Conservation (phyloP, 1,140 invertebrate species). For the Pissodes strobi region DNA sequence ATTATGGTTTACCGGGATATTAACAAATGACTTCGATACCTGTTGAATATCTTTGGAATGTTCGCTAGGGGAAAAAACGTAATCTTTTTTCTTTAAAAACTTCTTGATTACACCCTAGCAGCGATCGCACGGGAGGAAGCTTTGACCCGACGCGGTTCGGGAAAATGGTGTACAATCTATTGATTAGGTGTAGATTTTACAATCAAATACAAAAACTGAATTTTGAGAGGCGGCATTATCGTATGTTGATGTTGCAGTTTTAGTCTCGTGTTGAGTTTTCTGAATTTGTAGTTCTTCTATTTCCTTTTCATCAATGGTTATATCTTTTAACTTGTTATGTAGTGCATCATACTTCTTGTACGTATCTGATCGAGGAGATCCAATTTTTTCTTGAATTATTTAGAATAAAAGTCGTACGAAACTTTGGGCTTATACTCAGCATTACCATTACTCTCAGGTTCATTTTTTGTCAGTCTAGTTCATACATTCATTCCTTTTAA, state of each 20-base stretch:
- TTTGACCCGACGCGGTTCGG: no score
- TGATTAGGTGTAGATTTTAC: not conserved
- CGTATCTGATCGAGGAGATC: conserved; percentile 11
- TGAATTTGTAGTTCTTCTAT: conserved; percentile 5
- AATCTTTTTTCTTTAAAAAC: not conserved
- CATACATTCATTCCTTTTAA: not conserved
- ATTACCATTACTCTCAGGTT: not conserved
- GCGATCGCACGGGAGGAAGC: no score
- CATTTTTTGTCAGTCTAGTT: not conserved
- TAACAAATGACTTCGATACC: no score
- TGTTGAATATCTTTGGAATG: no score
- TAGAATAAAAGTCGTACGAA: no score
- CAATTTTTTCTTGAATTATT: conserved; percentile 7
- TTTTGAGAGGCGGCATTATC: not conserved
- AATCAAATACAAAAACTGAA: not conserved
- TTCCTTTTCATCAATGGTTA: conserved; percentile 6
- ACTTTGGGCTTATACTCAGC: not conserved
- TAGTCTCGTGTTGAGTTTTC: conserved; percentile 8
- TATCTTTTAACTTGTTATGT: conserved; percentile 14
- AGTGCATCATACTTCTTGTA: conserved; percentile 5
- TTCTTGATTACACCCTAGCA: not conserved
- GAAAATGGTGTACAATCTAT: not conserved
- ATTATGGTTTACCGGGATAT: no score
- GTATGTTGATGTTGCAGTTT: not conserved
- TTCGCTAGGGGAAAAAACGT: no score